phyloP scores from a whole-genome alignment of 2,113 vertebrate species.

The Hippocampus abdominalis region DNA sequence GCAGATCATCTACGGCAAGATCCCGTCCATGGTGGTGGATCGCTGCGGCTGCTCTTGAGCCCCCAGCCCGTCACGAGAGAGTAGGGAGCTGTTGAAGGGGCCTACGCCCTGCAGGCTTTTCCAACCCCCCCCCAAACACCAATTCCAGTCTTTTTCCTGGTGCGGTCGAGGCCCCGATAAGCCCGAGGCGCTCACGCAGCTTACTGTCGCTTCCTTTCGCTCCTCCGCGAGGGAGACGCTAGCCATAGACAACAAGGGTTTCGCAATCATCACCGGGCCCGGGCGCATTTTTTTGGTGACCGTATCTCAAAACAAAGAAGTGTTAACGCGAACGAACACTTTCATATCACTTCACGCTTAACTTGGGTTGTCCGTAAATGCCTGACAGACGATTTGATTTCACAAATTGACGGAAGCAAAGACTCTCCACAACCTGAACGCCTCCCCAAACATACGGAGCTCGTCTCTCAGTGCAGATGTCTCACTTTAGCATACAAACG shows the following conservation, averaged over 20 bases:
- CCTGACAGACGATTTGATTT: no score
- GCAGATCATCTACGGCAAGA: constrained; percentile 98
- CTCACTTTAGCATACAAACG: no score
- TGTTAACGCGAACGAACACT: no score
- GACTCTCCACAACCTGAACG: no score
- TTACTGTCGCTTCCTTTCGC: constrained; percentile 38
- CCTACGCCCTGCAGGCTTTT: constrained; percentile 47
- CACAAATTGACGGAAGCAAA: no score
- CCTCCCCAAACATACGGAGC: no score
- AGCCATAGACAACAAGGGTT: constrained; percentile 21
- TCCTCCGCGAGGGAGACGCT: constrained; percentile 36
- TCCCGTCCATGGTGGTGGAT: constrained; percentile 98
- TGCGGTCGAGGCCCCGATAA: constrained; percentile 67
- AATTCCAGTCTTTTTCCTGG: constrained; percentile 66
- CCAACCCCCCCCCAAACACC: constrained; percentile 47
- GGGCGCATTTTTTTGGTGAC: not conserved
- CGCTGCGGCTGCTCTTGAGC: constrained; percentile 95
- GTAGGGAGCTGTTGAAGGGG: not conserved
- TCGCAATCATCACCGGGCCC: not conserved
- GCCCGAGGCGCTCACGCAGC: constrained; percentile 49
- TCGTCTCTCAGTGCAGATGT: no score
- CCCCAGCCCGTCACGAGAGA: not conserved
- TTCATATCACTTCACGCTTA: no score
- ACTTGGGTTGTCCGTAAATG: no score
- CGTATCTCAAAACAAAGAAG: no score